These are phyloP conservation scores for Carabus problematicus DNA, from an alignment of 2,888 invertebrate genomes.

Conservation along the genomic window DNA sequence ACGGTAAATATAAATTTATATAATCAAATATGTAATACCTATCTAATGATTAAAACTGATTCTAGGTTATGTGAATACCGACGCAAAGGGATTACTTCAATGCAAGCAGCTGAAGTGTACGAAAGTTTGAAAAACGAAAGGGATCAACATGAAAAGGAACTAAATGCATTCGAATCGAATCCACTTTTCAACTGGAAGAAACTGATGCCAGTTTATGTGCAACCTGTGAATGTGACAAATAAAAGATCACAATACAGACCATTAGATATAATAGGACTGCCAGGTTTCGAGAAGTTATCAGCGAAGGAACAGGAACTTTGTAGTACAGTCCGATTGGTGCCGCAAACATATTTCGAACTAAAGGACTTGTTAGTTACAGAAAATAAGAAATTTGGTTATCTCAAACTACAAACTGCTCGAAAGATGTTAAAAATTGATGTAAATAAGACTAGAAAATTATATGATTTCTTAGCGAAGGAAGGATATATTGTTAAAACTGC, in stretches of 20 bases:
- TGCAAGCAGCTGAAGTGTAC: slow-evolving; percentile 70
- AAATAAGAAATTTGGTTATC: slow-evolving; percentile 75
- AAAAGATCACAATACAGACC: slow-evolving; percentile 62
- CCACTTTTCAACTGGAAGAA: slow-evolving; percentile 54
- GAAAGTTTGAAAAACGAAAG: slow-evolving; percentile 69
- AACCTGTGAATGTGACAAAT: background rate
- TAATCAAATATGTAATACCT: background rate
- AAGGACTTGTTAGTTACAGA: slow-evolving; percentile 77
- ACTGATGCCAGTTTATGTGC: background rate
- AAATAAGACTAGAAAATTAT: slow-evolving; percentile 88
- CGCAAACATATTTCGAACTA: slow-evolving; percentile 80
- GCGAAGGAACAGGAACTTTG: slow-evolving; percentile 78
- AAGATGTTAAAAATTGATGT: slow-evolving; percentile 90
- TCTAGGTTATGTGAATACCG: slow-evolving; percentile 70
- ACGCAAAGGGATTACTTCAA: slow-evolving; percentile 72
- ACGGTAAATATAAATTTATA: slow-evolving; percentile 54
- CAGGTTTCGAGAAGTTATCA: slow-evolving; percentile 77
- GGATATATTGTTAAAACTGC: slow-evolving; percentile 72
- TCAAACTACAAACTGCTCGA: slow-evolving; percentile 83
- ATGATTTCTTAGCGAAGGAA: slow-evolving; percentile 76
- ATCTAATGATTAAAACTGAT: slow-evolving; percentile 33
- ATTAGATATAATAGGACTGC: slow-evolving; percentile 74
- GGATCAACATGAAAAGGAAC: slow-evolving; percentile 63
- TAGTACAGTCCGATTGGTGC: slow-evolving; percentile 75
- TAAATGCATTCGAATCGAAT: slow-evolving; percentile 56